Evolutionary conservation across 1,140 invertebrate genomes (phyloP).

Genomic region (Drosophila ogumai): DNA sequence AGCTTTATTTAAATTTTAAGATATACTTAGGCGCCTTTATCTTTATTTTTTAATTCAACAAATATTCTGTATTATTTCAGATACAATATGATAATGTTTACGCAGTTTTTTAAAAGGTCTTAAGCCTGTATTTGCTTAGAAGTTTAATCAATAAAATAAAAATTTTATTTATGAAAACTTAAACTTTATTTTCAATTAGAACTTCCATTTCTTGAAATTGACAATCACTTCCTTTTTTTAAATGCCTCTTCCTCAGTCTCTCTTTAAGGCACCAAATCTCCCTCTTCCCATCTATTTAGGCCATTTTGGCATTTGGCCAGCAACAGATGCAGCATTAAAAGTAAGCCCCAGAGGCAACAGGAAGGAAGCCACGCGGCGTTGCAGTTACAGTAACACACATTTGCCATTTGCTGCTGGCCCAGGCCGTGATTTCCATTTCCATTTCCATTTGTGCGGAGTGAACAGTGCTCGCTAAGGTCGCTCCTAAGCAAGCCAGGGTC

Average conservation of each 20-base stretch:
- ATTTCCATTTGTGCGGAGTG: conserved; percentile 63
- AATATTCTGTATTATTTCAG: not conserved
- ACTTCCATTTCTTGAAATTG: not conserved
- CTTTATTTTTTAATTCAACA: no score
- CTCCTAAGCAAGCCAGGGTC: conserved; percentile 62
- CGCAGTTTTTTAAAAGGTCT: no score
- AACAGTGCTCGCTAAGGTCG: conserved; percentile 53
- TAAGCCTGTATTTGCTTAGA: not conserved
- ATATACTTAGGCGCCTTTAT: no score
- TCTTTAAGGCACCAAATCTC: not conserved
- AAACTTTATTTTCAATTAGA: no score
- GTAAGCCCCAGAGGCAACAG: conserved; percentile 11
- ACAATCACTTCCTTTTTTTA: not conserved
- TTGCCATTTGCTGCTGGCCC: conserved; percentile 65
- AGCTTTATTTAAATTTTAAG: no score
- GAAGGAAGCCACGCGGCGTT: conserved; percentile 59
- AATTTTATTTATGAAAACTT: no score
- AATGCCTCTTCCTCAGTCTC: not conserved
- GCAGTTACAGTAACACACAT: conserved; percentile 83
- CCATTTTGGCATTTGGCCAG: conserved; percentile 12
- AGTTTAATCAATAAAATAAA: no score
- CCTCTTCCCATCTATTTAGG: conserved; percentile 23
- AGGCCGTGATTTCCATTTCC: conserved; percentile 73
- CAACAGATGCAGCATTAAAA: conserved; percentile 18
- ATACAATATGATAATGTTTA: no score